Evolutionary conservation across 2,113 vertebrate genomes (phyloP), one percentile per base, ranked within the genome.

Genomic region (Empidonax alnorum): DNA sequence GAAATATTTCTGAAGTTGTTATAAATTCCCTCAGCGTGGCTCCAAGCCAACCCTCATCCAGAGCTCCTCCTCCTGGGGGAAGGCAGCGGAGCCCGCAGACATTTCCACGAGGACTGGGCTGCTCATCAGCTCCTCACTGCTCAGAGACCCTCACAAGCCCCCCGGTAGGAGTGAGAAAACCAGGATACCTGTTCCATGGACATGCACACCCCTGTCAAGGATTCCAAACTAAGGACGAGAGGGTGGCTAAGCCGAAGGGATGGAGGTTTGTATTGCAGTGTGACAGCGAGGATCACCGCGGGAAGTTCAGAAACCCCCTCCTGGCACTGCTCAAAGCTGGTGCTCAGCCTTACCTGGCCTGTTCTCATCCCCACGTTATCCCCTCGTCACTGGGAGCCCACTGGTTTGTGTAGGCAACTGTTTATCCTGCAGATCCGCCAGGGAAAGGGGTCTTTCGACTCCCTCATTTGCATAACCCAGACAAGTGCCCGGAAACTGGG

Each of bases 1-100:
- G 83, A 97, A 97, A 89, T 79, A 86, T 67, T 95, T 90, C 89
- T 90, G 92, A 87, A 74, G 87, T 31, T 63, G 83, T 94, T 88
- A 76, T 33, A 23, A 94, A 84, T 90, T 96, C 84, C 92, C 90
- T 83, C 33, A 12, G 0, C 0, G 21, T 72, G 79, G 96, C 97
- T 92, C 85, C 69, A 50, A 95, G 95, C 96, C 96, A 97, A 92
- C 27, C 84, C 85, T 78, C 94, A 59, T 9, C 52, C 94, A 82
- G 96, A 97, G 96, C 92, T 97, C 93, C 96, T 97, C 89, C 94
- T 96, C 91, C 90, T 20, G 91, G 97, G 94, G 95, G 89, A 73
- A 87, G 88, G 92, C 83, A 72, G 61, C 72, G 58, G 90, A 94
- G 90, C 92, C 59, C 94, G 93, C 94, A 78, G 94, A 69, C 78